A percentile compares a stretch with the other conserved stretches of the same genome.
These are phyloP conservation scores for Euura saliciscinereae DNA, from an alignment of 1,140 invertebrate genomes.

Conservation along the genomic window DNA sequence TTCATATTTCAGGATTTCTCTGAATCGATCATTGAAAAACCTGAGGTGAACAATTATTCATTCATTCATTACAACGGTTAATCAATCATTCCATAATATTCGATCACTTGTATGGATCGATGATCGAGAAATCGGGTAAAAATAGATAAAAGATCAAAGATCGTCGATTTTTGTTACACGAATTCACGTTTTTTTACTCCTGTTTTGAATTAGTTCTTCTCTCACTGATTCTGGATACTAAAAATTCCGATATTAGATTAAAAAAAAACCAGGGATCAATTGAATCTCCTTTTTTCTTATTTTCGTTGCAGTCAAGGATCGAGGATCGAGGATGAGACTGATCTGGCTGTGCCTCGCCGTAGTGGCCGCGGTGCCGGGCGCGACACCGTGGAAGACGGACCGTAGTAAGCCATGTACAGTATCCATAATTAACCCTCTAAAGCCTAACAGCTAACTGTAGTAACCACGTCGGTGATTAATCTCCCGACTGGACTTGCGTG, in stretches of 20 bases:
- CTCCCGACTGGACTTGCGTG: not conserved
- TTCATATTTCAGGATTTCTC: too few relatives aligned
- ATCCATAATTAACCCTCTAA: conserved; percentile 19
- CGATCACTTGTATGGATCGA: not conserved
- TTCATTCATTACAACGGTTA: too few relatives aligned
- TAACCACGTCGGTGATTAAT: not conserved
- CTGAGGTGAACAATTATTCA: too few relatives aligned
- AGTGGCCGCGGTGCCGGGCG: conserved; percentile 41
- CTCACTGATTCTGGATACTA: not conserved
- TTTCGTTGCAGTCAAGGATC: conserved; percentile 24
- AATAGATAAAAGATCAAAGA: not conserved
- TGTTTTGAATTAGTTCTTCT: too few relatives aligned
- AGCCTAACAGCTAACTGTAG: not conserved
- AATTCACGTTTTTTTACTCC: too few relatives aligned
- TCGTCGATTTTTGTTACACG: too few relatives aligned
- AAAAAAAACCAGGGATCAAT: too few relatives aligned
- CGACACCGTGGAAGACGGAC: conserved; percentile 42
- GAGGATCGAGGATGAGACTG: conserved; percentile 34
- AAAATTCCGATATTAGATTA: not conserved
- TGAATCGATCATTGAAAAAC: too few relatives aligned
- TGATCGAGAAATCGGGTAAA: not conserved
- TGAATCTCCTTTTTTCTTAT: too few relatives aligned
- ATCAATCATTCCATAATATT: too few relatives aligned
- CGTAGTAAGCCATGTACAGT: conserved; percentile 49
- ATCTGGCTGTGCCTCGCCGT: conserved; percentile 40